Conservation (phyloP, 2,113 vertebrate genomes). For the Hiodon alosoides region DNA sequence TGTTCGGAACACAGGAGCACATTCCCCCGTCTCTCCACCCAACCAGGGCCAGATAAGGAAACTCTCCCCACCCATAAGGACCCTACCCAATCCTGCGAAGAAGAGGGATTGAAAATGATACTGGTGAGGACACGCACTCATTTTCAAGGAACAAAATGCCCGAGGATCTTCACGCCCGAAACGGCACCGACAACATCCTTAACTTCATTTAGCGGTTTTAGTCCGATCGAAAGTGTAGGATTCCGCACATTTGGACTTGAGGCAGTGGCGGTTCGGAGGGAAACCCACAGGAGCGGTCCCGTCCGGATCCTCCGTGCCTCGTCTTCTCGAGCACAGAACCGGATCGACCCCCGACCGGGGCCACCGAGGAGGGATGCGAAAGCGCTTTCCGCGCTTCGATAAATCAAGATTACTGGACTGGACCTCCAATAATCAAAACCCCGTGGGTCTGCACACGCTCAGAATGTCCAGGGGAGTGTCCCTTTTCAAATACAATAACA, state of each 20-base stretch:
- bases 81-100: no score
- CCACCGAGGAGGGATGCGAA: no score
- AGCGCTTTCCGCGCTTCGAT: no score
- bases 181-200: no score
- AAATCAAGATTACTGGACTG: no score
- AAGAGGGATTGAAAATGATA: no score
- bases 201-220: background rate
- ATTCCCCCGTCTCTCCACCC: background rate
- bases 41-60: constrained; percentile 1
- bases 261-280: background rate
- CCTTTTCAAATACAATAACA: background rate
- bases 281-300: background rate
- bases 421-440: no score
- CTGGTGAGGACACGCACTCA: background rate
- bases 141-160: background rate
- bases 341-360: no score
- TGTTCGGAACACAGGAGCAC: no score
- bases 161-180: background rate
- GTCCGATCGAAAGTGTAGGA: background rate
- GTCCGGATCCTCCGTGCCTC: background rate
- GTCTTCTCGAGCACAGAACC: no score
- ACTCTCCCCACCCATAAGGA: no score
- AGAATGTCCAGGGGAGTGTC: background rate
- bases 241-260: background rate
- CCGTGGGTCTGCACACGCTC: no score